A percentile compares a stretch with the other conserved stretches of the same genome.
phyloP scores from a whole-genome alignment of 1,140 invertebrate species.

The Hypothenemus hampei region DNA sequence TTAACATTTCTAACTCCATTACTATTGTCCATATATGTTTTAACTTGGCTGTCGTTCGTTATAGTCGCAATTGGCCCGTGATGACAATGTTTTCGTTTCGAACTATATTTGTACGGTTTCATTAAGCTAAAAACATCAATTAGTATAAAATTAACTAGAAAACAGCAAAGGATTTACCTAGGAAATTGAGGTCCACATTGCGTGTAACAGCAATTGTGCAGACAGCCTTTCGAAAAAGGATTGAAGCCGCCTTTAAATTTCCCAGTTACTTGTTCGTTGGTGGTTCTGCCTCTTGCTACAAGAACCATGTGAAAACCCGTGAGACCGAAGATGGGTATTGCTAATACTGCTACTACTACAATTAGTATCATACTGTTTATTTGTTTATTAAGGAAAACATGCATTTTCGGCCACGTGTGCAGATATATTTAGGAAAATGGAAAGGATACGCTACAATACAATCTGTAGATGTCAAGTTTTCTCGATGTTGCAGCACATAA shows the following conservation, averaged over 20 bases:
- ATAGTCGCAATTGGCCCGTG: conserved; percentile 47
- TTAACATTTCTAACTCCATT: conserved; percentile 77
- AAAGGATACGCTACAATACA: conserved; percentile 93
- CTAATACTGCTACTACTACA: conserved; percentile 81
- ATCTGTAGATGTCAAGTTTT: conserved; percentile 70
- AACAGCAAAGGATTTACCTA: conserved; percentile 58
- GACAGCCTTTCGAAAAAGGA: conserved; percentile 92
- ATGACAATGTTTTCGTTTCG: conserved; percentile 42
- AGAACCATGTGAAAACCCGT: conserved; percentile 97
- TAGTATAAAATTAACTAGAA: not conserved
- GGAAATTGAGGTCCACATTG: conserved; percentile 96
- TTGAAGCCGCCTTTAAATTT: conserved; percentile 97
- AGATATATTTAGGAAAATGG: conserved; percentile 14
- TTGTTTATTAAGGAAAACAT: not conserved
- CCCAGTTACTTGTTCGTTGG: conserved; percentile 98
- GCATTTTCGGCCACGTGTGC: not conserved
- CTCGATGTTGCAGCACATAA: conserved; percentile 83
- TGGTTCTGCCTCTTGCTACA: conserved; percentile 96
- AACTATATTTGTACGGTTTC: conserved; percentile 51
- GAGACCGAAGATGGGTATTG: conserved; percentile 95
- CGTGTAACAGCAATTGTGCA: conserved; percentile 90
- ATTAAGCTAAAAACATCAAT: conserved; percentile 45
- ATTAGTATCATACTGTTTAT: conserved; percentile 82
- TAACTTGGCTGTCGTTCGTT: conserved; percentile 66
- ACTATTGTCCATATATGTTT: conserved; percentile 94